phyloP scores from a whole-genome alignment of 2,888 invertebrate species.

The Kryphioiulus occultus region DNA sequence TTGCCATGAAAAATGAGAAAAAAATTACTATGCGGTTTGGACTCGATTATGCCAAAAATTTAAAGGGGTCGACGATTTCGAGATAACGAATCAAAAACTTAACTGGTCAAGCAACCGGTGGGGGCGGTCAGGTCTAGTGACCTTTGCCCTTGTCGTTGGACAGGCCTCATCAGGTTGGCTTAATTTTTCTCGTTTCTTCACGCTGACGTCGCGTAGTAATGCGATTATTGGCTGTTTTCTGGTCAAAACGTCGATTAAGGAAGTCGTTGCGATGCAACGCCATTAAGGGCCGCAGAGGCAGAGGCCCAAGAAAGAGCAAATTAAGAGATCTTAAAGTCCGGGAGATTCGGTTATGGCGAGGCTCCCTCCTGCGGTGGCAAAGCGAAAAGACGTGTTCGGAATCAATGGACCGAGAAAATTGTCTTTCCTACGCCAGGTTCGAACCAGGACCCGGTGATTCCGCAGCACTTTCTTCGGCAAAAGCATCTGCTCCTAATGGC shows the following conservation, averaged over 20 bases:
- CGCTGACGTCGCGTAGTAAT: background rate
- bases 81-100: background rate
- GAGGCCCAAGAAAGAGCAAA: background rate
- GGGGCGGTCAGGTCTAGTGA: background rate
- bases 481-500: too few species aligned
- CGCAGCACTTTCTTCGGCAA: too few species aligned
- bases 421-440: background rate
- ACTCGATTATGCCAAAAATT: background rate
- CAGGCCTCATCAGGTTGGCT: background rate
- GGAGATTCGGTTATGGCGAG: background rate
- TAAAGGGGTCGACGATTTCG: background rate
- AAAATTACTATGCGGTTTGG: background rate
- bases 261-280: background rate
- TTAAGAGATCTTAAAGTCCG: background rate
- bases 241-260: background rate
- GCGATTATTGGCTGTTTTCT: background rate
- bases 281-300: background rate
- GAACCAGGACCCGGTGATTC: too few species aligned
- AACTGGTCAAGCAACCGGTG: background rate
- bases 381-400: constrained; percentile 5
- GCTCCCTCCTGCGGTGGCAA: background rate
- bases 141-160: background rate
- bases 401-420: background rate
- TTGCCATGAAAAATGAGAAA: background rate
- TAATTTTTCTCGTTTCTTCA: background rate